Conservation (phyloP, 1,140 invertebrate genomes). For the Pantala flavescens region DNA sequence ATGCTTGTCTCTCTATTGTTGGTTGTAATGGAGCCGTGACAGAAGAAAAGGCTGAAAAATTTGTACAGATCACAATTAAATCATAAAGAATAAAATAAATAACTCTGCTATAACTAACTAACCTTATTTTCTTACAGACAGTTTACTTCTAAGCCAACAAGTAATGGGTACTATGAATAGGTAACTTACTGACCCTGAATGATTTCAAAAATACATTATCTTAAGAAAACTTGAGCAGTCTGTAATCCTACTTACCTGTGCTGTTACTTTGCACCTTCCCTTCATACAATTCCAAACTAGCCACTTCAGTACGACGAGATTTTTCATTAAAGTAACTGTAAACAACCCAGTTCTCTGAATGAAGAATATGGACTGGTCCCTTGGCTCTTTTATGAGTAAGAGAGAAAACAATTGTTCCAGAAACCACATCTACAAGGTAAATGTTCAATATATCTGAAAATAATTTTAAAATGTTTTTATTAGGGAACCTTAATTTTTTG, state of each 20-base stretch:
- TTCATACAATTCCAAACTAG: slow-evolving; percentile 90
- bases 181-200: too few relatives aligned
- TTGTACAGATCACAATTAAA: background rate
- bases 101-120: too few relatives aligned
- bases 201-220: too few relatives aligned
- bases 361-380: slow-evolving; percentile 78
- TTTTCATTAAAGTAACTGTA: slow-evolving; percentile 94
- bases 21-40: slow-evolving; percentile 59
- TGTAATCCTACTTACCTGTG: slow-evolving; percentile 39
- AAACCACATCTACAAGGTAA: slow-evolving; percentile 84
- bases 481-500: background rate
- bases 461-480: slow-evolving; percentile 8
- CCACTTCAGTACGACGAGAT: slow-evolving; percentile 79
- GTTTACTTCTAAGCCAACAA: too few relatives aligned
- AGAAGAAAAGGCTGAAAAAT: slow-evolving; percentile 64
- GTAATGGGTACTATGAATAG: background rate
- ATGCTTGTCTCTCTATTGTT: slow-evolving; percentile 76
- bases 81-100: too few relatives aligned
- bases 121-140: too few relatives aligned
- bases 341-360: slow-evolving; percentile 95
- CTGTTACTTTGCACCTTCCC: slow-evolving; percentile 78
- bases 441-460: slow-evolving; percentile 59
- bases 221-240: too few relatives aligned
- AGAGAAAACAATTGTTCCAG: slow-evolving; percentile 63
- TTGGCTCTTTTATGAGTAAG: slow-evolving; percentile 66